These are phyloP conservation scores for Chloroclystis v-ata DNA, from an alignment of 2,888 invertebrate genomes.

Conservation along the genomic window DNA sequence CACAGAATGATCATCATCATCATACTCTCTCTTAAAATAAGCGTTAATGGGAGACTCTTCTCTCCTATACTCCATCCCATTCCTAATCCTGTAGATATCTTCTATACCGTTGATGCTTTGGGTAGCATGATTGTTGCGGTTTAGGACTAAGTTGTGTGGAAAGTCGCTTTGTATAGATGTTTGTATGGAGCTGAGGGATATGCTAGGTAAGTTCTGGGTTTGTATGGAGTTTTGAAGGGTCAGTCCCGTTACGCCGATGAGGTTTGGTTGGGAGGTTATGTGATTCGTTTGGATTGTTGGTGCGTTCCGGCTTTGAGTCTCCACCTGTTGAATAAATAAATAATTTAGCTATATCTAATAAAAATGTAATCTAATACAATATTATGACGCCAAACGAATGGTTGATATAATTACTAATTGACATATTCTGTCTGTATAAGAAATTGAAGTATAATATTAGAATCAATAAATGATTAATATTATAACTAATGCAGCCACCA, in stretches of 20 bases:
- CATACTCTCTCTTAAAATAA: constrained; percentile 66
- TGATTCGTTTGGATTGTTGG: constrained; percentile 50
- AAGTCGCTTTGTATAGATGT: constrained; percentile 54
- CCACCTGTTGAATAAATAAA: constrained; percentile 53
- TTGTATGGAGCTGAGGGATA: constrained; percentile 52
- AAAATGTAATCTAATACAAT: no score
- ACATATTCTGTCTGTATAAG: no score
- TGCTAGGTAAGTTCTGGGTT: constrained; percentile 43
- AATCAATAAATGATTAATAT: no score
- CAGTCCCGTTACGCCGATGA: constrained; percentile 52
- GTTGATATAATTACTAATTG: no score
- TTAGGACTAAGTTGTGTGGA: constrained; percentile 64
- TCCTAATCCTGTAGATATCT: constrained; percentile 51
- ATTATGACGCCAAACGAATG: no score
- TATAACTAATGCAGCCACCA: no score
- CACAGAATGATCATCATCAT: constrained; percentile 58
- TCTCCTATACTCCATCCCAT: constrained; percentile 58
- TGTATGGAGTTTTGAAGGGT: constrained; percentile 46
- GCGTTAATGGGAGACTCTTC: constrained; percentile 52
- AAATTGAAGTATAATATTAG: no score
- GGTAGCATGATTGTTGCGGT: constrained; percentile 47
- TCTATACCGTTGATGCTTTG: constrained; percentile 69
- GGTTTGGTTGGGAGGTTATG: constrained; percentile 43
- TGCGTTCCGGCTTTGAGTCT: constrained; percentile 55
- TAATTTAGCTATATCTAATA: no score